Evolutionary conservation across 2,113 vertebrate genomes (phyloP).

Genomic region (Candoia aspera): DNA sequence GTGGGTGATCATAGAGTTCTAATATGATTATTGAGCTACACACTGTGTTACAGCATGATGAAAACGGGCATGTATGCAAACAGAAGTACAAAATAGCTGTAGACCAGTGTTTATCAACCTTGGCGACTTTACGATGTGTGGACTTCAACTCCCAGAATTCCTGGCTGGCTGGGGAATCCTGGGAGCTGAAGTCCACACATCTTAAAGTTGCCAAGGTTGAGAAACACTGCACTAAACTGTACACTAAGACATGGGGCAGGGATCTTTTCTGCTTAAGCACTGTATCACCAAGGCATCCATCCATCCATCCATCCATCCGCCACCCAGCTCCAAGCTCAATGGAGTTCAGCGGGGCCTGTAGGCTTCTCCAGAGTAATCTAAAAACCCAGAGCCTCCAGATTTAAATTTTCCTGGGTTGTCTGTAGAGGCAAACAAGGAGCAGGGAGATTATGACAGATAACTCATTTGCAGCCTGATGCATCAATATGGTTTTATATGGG

Average conservation of each 20-base stretch:
- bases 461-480: conserved; percentile 37
- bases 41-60: not conserved
- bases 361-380: not conserved
- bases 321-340: not conserved
- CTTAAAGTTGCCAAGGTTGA: too few species aligned
- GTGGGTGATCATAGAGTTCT: not conserved
- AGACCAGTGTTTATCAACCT: not conserved
- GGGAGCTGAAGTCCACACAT: too few species aligned
- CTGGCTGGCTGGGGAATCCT: too few species aligned
- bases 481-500: conserved; percentile 23
- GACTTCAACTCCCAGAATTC: too few species aligned
- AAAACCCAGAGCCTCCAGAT: not conserved
- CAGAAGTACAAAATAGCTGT: not conserved
- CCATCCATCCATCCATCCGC: not conserved
- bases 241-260: not conserved
- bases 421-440: not conserved
- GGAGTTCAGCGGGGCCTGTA: not conserved
- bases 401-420: not conserved
- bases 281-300: not conserved
- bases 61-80: not conserved
- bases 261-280: not conserved
- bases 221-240: too few species aligned
- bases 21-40: not conserved
- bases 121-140: too few species aligned
- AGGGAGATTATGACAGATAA: conserved; percentile 7